These are phyloP conservation scores for Matsumyia berberina DNA, from an alignment of 2,888 invertebrate species.

Conservation along the genomic window DNA sequence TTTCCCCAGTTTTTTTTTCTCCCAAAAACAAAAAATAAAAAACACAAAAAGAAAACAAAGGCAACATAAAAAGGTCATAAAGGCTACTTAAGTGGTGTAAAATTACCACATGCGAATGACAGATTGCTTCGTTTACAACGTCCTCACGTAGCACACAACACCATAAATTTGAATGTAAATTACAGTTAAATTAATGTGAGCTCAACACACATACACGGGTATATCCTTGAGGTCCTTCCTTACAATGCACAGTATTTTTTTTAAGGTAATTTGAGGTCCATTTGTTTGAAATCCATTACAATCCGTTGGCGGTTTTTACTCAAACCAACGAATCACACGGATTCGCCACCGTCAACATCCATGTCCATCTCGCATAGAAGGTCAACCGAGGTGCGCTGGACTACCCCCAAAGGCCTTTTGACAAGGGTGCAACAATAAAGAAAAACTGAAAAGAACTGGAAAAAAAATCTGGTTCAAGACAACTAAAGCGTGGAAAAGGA, in stretches of 20 bases:
- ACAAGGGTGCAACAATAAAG: slow-evolving; percentile 50
- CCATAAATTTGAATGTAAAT: slow-evolving; percentile 56
- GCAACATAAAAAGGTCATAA: slow-evolving; percentile 63
- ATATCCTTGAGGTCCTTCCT: not conserved
- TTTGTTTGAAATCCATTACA: slow-evolving; percentile 71
- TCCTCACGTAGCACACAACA: slow-evolving; percentile 57
- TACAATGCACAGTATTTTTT: not conserved
- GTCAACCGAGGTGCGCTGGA: not conserved
- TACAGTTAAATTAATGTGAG: slow-evolving; percentile 44
- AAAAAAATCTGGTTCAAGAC: slow-evolving; percentile 25
- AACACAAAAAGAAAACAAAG: slow-evolving; percentile 19
- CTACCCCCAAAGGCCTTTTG: slow-evolving; percentile 39
- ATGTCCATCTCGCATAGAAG: not conserved
- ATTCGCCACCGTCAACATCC: slow-evolving; percentile 42
- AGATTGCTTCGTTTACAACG: slow-evolving; percentile 72
- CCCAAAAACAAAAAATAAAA: no score
- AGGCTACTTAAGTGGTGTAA: slow-evolving; percentile 76
- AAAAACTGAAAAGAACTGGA: slow-evolving; percentile 14
- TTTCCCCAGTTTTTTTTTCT: no score
- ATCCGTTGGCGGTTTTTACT: slow-evolving; percentile 57
- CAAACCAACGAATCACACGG: slow-evolving; percentile 40
- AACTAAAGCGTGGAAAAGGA: slow-evolving; percentile 39
- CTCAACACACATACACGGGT: not conserved
- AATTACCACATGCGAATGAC: slow-evolving; percentile 74
- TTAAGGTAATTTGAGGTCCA: slow-evolving; percentile 62